These are phyloP conservation scores for Dysidea cf. avara DNA, from an alignment of 37 sponge, comb jelly and placozoan genomes.

Conservation along the genomic window DNA sequence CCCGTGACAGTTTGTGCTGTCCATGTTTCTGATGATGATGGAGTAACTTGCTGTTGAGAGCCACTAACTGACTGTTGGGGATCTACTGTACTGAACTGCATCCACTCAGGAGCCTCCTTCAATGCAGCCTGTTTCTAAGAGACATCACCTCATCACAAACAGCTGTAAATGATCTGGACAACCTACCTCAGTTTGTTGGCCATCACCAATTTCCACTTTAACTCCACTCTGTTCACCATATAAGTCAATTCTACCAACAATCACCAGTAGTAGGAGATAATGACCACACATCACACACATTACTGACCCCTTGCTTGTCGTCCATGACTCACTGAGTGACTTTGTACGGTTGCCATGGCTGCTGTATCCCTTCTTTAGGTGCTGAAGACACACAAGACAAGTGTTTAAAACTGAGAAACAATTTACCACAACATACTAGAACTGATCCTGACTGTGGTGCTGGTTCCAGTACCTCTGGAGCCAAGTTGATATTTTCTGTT, in stretches of 20 bases:
- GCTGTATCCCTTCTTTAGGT: too few relatives aligned
- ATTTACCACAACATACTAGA: not conserved
- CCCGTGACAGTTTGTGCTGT: too few relatives aligned
- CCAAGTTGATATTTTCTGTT: slow-evolving; percentile 65
- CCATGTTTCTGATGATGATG: not conserved
- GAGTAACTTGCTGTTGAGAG: not conserved
- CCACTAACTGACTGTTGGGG: not conserved
- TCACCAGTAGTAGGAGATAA: not conserved
- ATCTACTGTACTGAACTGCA: slow-evolving; percentile 64
- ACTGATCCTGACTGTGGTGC: slow-evolving; percentile 17
- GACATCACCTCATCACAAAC: too few relatives aligned
- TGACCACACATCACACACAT: not conserved
- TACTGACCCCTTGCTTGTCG: too few relatives aligned
- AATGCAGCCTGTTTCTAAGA: slow-evolving; percentile 11
- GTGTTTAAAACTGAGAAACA: not conserved
- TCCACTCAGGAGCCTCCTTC: slow-evolving; percentile 66
- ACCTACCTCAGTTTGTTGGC: slow-evolving; percentile 11
- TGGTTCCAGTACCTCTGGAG: slow-evolving; percentile 74
- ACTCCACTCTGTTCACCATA: slow-evolving; percentile 49
- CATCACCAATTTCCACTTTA: slow-evolving; percentile 60
- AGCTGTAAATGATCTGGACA: too few relatives aligned
- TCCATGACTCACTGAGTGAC: too few relatives aligned
- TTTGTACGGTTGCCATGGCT: not conserved
- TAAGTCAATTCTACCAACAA: slow-evolving; percentile 29
- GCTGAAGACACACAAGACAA: too few relatives aligned